These are phyloP conservation scores for Calyptomena viridis DNA, from an alignment of 2,113 vertebrate species.

Conservation along the genomic window DNA sequence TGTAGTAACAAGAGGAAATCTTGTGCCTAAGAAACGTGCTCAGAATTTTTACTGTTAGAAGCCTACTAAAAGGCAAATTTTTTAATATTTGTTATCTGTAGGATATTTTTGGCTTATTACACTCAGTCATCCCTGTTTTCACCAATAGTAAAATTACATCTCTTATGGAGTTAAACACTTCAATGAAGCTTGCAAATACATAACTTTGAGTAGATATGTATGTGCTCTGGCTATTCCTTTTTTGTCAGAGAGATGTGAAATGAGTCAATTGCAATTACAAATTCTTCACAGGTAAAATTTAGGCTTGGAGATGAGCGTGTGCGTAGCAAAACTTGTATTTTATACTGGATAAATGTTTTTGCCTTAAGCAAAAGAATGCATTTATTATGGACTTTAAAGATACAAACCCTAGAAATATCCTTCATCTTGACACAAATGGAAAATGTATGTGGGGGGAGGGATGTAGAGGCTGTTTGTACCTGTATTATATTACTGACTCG, in stretches of 20 bases:
- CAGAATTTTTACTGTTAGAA: slow-evolving; percentile 58
- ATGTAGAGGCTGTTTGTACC: background rate
- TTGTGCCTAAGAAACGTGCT: slow-evolving; percentile 57
- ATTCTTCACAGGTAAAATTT: background rate
- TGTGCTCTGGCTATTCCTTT: background rate
- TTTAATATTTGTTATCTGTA: slow-evolving; percentile 50
- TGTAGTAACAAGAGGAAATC: slow-evolving; percentile 62
- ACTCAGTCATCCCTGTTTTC: background rate
- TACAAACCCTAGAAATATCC: background rate
- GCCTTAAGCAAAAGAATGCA: background rate
- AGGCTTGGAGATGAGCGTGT: background rate
- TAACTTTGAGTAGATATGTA: background rate
- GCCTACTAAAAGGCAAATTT: slow-evolving; percentile 31
- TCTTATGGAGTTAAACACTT: background rate
- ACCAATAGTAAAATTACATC: background rate
- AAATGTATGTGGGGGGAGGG: background rate
- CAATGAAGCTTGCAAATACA: background rate
- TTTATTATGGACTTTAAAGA: background rate
- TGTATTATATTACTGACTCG: background rate
- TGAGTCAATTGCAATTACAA: background rate
- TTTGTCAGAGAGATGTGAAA: background rate
- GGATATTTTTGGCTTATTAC: slow-evolving; percentile 35
- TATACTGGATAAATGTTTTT: background rate
- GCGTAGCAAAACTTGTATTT: background rate
- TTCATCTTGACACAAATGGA: background rate